phyloP scores from a whole-genome alignment of 2,888 invertebrate species.

The Platerodrilus igneus region DNA sequence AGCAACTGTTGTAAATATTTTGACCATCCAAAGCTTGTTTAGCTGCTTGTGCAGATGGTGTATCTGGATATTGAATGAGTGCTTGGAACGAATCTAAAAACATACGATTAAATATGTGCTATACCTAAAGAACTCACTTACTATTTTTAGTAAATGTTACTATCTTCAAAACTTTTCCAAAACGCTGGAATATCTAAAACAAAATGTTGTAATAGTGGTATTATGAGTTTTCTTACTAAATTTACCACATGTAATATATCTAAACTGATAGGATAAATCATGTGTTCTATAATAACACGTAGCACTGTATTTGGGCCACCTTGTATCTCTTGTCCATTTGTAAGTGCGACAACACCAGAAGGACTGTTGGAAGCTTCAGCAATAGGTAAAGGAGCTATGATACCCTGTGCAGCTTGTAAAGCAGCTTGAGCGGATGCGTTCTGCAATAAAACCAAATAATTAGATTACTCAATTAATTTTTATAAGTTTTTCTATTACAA shows the following conservation, averaged over 20 bases:
- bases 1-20: conserved; percentile 99
- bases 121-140: conserved; percentile 55
- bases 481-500: conserved; percentile 3
- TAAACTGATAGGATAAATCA: conserved; percentile 96
- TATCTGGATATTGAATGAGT: conserved; percentile 97
- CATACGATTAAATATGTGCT: neutral
- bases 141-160: conserved; percentile 99
- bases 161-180: conserved; percentile 98
- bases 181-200: conserved; percentile 91
- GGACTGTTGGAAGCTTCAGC: conserved; percentile 62
- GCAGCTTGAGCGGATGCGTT: conserved; percentile 81
- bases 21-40: conserved; percentile 97
- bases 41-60: conserved; percentile 93
- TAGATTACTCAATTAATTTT: neutral
- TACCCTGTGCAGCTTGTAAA: conserved; percentile 78
- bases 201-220: conserved; percentile 24
- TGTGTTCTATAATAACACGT: conserved; percentile 97
- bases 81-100: conserved; percentile 91
- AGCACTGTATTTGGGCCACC: conserved; percentile 95
- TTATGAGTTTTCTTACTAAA: too few relatives aligned
- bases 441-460: conserved; percentile 53
- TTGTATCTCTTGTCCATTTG: conserved; percentile 63
- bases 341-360: conserved; percentile 48
- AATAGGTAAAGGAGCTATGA: conserved; percentile 59
- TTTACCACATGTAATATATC: conserved; percentile 88